A percentile compares a stretch with the other conserved stretches of the same genome.
Evolutionary conservation across 2,888 invertebrate species (phyloP).

Genomic region (Dolomedes plantarius): DNA sequence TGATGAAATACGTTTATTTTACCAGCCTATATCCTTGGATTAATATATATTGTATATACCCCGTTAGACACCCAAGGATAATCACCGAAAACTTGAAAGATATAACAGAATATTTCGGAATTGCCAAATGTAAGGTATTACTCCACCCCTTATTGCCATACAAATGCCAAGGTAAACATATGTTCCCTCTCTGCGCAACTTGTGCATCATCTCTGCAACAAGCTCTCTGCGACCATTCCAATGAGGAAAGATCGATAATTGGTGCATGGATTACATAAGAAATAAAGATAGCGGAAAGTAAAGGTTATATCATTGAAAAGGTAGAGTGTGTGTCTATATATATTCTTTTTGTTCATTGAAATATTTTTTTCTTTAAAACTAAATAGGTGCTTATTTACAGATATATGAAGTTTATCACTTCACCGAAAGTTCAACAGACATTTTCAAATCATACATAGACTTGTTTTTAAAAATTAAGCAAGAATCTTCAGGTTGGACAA

Average conservation of each 20-base stretch:
- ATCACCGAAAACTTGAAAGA: slow-evolving; percentile 46
- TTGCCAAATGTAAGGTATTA: slow-evolving; percentile 74
- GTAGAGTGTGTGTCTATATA: too few species aligned
- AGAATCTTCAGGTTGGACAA: background rate
- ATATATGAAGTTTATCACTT: slow-evolving; percentile 22
- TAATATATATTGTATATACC: slow-evolving; percentile 62
- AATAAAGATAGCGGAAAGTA: slow-evolving; percentile 73
- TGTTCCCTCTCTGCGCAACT: slow-evolving; percentile 74
- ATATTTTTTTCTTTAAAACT: too few species aligned
- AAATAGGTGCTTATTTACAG: slow-evolving; percentile 14
- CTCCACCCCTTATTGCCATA: slow-evolving; percentile 75
- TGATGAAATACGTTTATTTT: too few species aligned
- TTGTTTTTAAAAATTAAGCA: slow-evolving; percentile 30
- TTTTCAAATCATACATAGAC: background rate
- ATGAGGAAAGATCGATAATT: slow-evolving; percentile 73
- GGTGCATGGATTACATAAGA: slow-evolving; percentile 75
- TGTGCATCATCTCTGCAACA: slow-evolving; percentile 72
- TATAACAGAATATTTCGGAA: slow-evolving; percentile 73
- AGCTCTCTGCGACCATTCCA: slow-evolving; percentile 73
- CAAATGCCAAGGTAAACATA: slow-evolving; percentile 72
- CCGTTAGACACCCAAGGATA: slow-evolving; percentile 73
- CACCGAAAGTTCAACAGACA: background rate
- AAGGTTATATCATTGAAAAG: too few species aligned
- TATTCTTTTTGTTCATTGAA: too few species aligned
- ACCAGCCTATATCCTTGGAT: background rate